Base-by-base conservation (phyloP, 1,140 invertebrate species). In the Drosophila equinoxialis region DNA sequence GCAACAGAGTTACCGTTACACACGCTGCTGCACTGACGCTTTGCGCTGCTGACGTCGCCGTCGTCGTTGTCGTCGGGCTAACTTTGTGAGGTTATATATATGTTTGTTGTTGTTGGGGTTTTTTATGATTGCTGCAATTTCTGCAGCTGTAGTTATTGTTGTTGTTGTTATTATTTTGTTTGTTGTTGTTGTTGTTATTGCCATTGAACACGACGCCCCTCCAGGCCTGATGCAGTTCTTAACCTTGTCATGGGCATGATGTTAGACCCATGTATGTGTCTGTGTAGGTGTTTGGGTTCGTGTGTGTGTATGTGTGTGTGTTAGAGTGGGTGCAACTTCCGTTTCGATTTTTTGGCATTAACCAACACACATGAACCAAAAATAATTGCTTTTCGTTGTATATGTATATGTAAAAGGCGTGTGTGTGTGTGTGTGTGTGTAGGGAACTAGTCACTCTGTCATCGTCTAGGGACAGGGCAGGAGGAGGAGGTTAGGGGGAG, bases 371-470 rank as follows among this genome's bases (percentile, higher is more conserved):
- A 85, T 87, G 79, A 82, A 86, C 76, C 81, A 81, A 64, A 75
- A 79, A 75, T 74, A 85, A 86, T 86, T 86, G 83, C 83, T 81
- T 81, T 81, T 84, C 74, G 81, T 90, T 90, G 84, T 65, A 62
- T 79, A 63, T n/a, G n/a, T 54, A 39, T 90, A 62, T 79, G 57
- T 54, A 2, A 3, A 42, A 55, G n/a, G 55, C 26, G 35, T 72
- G 26, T 67, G 45, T 65, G 59, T 63, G 61, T 58, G 17, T 75
- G 54, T 71, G 59, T 81, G 59, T 63, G 61, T 58, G 39, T 26
- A 35, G 57, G 69, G 20, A 73, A 26, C 41, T 26, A 39, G 30
- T 72, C 30, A 48, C 20, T 39, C 41, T 66, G 45, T 39, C 39
- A 51, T 60, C 48, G 42, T 75, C 33, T 33, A 39, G 51, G 23